These are phyloP conservation scores for Seira ritae DNA, from an alignment of 2,888 invertebrate species.

Conservation along the genomic window DNA sequence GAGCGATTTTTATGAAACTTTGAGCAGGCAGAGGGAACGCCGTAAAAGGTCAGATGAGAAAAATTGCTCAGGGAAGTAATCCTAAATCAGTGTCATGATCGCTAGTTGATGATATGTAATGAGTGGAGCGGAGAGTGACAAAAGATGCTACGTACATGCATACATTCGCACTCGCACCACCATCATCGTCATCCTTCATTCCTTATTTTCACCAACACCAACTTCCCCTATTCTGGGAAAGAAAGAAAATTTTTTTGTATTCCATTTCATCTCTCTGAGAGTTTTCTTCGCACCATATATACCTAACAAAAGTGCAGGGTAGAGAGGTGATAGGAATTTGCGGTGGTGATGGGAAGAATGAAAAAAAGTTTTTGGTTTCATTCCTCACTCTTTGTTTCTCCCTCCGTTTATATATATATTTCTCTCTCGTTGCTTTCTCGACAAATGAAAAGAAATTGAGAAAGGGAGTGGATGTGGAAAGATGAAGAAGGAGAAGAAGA, in stretches of 20 bases:
- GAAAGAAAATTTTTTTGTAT: conserved; percentile 3
- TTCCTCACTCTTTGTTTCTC: conserved; percentile 19
- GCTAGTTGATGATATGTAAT: conserved; percentile 71
- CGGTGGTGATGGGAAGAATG: conserved; percentile 51
- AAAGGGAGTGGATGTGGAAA: conserved; percentile 33
- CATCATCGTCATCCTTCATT: not conserved
- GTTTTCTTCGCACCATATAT: not conserved
- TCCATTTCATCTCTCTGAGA: not conserved
- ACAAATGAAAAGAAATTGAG: conserved; percentile 55
- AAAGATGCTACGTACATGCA: conserved; percentile 57
- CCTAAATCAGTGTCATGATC: conserved; percentile 70
- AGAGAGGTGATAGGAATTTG: not conserved
- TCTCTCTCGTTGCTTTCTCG: not conserved
- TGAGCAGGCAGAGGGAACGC: conserved; percentile 26
- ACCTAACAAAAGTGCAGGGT: too few species aligned
- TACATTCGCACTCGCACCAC: too few species aligned
- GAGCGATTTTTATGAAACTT: conserved; percentile 28
- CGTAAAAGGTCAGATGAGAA: conserved; percentile 54
- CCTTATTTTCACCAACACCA: conserved; percentile 37
- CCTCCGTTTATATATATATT: too few species aligned
- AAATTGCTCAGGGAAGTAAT: conserved; percentile 57
- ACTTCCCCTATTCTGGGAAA: not conserved
- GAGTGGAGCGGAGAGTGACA: conserved; percentile 68
- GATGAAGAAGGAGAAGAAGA: not conserved
- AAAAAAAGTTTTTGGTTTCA: conserved; percentile 44